phyloP scores from a whole-genome alignment of 2,797 vertebrate species.

The Enteromius afrohamiltoni region DNA sequence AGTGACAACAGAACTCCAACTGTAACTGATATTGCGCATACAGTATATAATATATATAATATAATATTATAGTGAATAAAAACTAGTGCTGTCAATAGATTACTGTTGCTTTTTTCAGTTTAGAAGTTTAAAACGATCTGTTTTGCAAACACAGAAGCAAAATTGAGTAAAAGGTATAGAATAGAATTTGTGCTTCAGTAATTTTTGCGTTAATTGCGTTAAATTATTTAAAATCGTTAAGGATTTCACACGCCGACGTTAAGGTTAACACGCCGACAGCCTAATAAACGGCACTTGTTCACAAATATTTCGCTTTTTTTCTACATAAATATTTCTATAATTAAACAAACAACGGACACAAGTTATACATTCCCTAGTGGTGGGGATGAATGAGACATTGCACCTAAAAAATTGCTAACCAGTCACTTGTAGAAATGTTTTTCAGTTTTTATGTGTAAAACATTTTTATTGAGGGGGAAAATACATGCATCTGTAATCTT shows the following conservation, averaged over 20 bases:
- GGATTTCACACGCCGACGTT: no score
- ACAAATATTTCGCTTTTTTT: neutral
- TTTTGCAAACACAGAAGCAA: neutral
- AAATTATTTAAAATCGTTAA: neutral
- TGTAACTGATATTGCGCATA: no score
- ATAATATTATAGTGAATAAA: neutral
- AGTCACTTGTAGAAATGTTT: neutral
- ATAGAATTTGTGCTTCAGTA: neutral
- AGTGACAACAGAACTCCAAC: neutral
- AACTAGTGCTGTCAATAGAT: no score
- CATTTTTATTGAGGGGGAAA: neutral
- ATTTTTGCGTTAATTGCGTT: no score
- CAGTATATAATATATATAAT: neutral
- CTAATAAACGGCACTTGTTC: neutral
- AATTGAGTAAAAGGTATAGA: neutral
- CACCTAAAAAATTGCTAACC: neutral
- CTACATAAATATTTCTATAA: neutral
- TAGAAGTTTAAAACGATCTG: no score
- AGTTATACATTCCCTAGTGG: neutral
- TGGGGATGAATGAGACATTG: neutral
- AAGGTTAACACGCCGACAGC: neutral
- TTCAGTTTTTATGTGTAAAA: neutral
- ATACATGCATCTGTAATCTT: neutral
- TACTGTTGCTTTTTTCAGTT: no score
- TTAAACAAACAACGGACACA: neutral